phyloP scores from a whole-genome alignment of 1,140 invertebrate species.

The silkworm (Bombyx mori) region DNA sequence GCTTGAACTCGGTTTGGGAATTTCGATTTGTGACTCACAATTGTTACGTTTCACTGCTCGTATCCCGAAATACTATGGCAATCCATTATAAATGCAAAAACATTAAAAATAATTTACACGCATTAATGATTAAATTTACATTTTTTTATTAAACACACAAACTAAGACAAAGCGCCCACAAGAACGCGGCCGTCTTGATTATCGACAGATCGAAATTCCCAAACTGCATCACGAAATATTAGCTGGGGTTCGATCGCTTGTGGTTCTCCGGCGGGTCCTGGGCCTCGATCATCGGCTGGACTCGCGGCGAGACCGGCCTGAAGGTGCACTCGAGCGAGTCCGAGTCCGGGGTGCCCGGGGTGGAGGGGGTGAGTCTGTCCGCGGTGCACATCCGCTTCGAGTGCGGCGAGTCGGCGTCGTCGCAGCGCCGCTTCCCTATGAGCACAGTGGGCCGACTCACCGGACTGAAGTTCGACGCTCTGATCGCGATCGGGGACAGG shows the following conservation, averaged over 20 bases:
- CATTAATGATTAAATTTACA: too few species aligned
- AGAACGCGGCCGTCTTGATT: too few species aligned
- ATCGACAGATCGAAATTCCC: too few species aligned
- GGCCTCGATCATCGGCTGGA: constrained; percentile 36
- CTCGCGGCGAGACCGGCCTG: constrained; percentile 47
- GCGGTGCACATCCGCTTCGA: constrained; percentile 50
- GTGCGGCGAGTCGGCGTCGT: constrained; percentile 74
- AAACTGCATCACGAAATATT: constrained; percentile 22
- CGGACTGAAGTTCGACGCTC: constrained; percentile 79
- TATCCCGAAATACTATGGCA: neutral
- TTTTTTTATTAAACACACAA: too few species aligned
- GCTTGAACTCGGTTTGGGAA: too few species aligned
- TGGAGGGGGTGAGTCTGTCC: constrained; percentile 44
- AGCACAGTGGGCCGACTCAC: constrained; percentile 83
- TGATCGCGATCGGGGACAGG: constrained; percentile 86
- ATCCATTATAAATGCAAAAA: constrained; percentile 6
- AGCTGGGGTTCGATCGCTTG: constrained; percentile 45
- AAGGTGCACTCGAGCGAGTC: constrained; percentile 55
- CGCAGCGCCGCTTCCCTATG: constrained; percentile 84
- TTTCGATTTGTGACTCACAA: too few species aligned
- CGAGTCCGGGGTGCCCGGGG: constrained; percentile 51
- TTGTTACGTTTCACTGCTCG: too few species aligned
- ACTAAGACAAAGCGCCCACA: too few species aligned
- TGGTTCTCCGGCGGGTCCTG: constrained; percentile 29
- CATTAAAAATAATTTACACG: neutral